phyloP scores from a whole-genome alignment of 2,113 vertebrate genomes.

The Smithornis capensis region DNA sequence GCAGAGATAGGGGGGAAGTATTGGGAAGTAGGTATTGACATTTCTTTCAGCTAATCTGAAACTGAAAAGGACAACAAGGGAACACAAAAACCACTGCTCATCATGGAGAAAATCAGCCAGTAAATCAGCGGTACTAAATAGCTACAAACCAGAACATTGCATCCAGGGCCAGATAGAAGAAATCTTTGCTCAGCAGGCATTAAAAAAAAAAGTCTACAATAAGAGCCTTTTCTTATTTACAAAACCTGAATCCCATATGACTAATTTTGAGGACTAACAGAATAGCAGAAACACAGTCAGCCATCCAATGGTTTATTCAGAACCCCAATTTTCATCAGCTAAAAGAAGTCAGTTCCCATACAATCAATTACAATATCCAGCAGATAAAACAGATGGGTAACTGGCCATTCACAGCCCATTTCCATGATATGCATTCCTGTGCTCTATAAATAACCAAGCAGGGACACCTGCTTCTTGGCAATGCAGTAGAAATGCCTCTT shows the following conservation, averaged over 20 bases:
- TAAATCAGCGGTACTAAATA: neutral
- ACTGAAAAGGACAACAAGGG: neutral
- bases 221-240: neutral
- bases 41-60: neutral
- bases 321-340: neutral
- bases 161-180: neutral
- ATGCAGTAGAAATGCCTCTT: neutral
- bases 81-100: neutral
- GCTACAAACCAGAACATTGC: neutral
- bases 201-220: neutral
- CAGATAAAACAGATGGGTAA: constrained; percentile 46
- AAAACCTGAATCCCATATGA: neutral
- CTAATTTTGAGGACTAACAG: neutral
- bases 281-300: neutral
- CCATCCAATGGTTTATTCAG: neutral
- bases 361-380: neutral
- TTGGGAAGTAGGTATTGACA: neutral
- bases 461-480: constrained; percentile 10
- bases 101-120: neutral
- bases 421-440: neutral
- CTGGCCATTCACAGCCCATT: neutral
- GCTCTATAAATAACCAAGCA: constrained; percentile 22
- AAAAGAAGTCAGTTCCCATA: neutral
- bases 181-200: neutral
- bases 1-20: neutral